These are phyloP conservation scores for Epicauta chinensis DNA, from an alignment of 1,140 invertebrate species.

Conservation along the genomic window DNA sequence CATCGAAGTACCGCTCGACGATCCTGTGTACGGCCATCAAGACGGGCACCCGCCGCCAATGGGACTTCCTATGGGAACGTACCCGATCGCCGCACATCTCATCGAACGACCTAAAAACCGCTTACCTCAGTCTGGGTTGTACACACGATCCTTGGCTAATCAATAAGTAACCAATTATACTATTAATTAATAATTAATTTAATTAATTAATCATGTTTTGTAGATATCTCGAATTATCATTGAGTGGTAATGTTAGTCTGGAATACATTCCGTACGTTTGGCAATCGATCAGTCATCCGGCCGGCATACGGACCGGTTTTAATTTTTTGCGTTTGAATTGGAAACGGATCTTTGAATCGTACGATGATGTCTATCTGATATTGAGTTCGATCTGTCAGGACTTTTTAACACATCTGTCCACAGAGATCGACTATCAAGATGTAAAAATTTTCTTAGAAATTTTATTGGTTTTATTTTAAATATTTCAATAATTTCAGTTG, in stretches of 20 bases:
- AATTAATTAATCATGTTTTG: slow-evolving; percentile 12
- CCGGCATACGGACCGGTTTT: slow-evolving; percentile 33
- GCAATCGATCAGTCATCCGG: slow-evolving; percentile 34
- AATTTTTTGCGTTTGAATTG: slow-evolving; percentile 36
- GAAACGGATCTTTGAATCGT: slow-evolving; percentile 30
- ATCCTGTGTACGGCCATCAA: slow-evolving; percentile 34
- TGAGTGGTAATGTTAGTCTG: slow-evolving; percentile 33
- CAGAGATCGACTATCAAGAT: slow-evolving; percentile 37
- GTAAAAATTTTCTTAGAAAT: too few species aligned
- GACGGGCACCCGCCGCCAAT: slow-evolving; percentile 30
- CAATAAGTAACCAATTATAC: slow-evolving; percentile 26
- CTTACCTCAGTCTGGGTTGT: slow-evolving; percentile 35
- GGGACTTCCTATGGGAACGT: slow-evolving; percentile 36
- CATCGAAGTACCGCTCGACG: slow-evolving; percentile 28
- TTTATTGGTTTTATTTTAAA: slow-evolving; percentile 15
- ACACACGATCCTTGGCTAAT: slow-evolving; percentile 38
- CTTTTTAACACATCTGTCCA: slow-evolving; percentile 34
- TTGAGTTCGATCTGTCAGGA: slow-evolving; percentile 36
- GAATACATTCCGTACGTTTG: slow-evolving; percentile 37
- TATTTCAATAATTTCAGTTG: slow-evolving; percentile 24
- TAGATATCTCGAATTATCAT: slow-evolving; percentile 34
- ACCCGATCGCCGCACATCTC: slow-evolving; percentile 28
- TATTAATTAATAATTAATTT: background rate
- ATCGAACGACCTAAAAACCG: slow-evolving; percentile 30
- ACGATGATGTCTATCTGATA: slow-evolving; percentile 32